Evolutionary conservation across 2,888 invertebrate genomes (phyloP), one percentile per base, ranked within the genome.

Genomic region (Amblyjoppa fuscipennis): DNA sequence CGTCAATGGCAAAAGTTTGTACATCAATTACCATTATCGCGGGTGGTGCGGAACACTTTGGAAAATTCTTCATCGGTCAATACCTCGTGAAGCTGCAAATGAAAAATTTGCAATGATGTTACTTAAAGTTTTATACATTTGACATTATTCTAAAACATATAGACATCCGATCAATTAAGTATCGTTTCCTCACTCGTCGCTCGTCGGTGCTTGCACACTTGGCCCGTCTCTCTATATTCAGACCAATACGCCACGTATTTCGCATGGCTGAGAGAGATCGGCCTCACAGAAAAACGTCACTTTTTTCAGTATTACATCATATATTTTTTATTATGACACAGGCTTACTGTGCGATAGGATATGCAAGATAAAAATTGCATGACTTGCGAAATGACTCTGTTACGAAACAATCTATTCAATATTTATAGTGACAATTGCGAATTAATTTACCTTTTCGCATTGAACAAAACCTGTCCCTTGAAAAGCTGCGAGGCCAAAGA

Each of bases 11-110:
- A 56, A 25, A 38, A 13, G 6, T 11, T 38, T 25, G 13, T 38
- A 38, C 11, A 73, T 38, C 9, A 34, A 20, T 71, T 13, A 71
- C 71, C 53, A 71, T 71, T 71, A n/a, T 71, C 53, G 20, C 34
- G 71, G 16, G 53, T 71, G 5, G 53, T 71, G 2, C 71, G 31
- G 20, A 71, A 56, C 4, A 71, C 71, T 49, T 56, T 16, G n/a
- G 1, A 53, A 38, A 71, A 71, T 59, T 73, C 56, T 20, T 73
- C 38, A 59, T 73, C 56, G 13, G 53, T 71, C 71, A 71, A 34
- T n/a, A 53, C 7, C n/a, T 71, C 71, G 34, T 71, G 71, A 51
- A 51, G n/a, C 71, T 71, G 34, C 1, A 69, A 71, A 51, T 16
- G 0, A 45, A 69, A 38, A 53, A 53, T 28, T 5, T 28, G 28